Conservation (phyloP, 2,888 invertebrate genomes). For the Amaurobius ferox region DNA sequence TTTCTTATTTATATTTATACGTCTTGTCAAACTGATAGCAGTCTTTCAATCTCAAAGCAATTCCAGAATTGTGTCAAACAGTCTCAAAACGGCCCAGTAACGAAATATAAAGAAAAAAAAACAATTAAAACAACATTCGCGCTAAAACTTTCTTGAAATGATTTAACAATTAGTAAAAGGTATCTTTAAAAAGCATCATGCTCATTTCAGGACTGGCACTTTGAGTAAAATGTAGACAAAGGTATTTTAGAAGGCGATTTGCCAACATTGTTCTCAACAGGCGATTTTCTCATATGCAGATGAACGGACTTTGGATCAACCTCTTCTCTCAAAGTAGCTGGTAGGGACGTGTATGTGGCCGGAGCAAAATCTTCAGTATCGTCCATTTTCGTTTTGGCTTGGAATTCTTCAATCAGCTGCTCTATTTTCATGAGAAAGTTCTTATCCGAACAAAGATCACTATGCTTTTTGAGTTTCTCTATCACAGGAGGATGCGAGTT, state of each 20-base stretch:
- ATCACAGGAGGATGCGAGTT: conserved; percentile 37
- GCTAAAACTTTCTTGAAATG: too few relatives aligned
- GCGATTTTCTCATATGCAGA: conserved; percentile 36
- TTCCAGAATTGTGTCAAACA: too few relatives aligned
- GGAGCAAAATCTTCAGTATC: conserved; percentile 16
- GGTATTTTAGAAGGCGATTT: conserved; percentile 69
- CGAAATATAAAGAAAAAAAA: too few relatives aligned
- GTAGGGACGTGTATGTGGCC: conserved; percentile 30
- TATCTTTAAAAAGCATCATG: too few relatives aligned
- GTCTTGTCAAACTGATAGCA: too few relatives aligned
- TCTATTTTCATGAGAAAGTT: conserved; percentile 60
- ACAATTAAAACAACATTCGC: not conserved
- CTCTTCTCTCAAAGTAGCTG: conserved; percentile 24
- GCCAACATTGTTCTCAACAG: conserved; percentile 25
- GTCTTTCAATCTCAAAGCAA: too few relatives aligned
- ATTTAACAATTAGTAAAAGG: too few relatives aligned
- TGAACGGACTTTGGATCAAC: not conserved
- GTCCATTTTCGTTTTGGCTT: conserved; percentile 55
- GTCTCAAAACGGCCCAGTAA: too few relatives aligned
- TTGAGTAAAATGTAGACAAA: conserved; percentile 42
- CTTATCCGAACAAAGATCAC: conserved; percentile 46
- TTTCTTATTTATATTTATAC: too few relatives aligned
- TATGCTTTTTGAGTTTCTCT: conserved; percentile 59
- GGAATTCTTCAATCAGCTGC: conserved; percentile 53
- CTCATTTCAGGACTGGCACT: conserved; percentile 49